Evolutionary conservation across 1,140 invertebrate genomes (phyloP).

Genomic region (Carcinoscorpius rotundicauda): DNA sequence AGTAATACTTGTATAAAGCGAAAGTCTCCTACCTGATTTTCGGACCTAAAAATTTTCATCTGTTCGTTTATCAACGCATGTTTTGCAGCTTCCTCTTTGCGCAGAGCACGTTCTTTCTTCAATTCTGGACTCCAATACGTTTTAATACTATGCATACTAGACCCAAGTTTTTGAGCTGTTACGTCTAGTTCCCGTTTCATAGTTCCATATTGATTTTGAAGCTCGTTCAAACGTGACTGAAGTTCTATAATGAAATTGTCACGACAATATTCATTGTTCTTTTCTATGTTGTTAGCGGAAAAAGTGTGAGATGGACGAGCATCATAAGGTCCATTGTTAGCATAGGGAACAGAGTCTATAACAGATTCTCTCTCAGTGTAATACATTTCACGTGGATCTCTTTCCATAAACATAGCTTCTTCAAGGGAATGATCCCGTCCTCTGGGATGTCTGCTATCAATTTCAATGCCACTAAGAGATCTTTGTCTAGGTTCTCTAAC

Average conservation of each 20-base stretch:
- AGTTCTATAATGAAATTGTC: conserved; percentile 61
- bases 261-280: conserved; percentile 2
- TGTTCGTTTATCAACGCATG: conserved; percentile 95
- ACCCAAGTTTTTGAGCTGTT: conserved; percentile 94
- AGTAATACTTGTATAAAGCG: too few species aligned
- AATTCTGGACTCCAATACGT: conserved; percentile 99
- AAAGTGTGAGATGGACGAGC: too few species aligned
- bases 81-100: conserved; percentile 96
- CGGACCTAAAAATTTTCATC: conserved; percentile 86
- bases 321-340: too few species aligned
- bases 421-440: conserved; percentile 46
- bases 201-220: conserved; percentile 90
- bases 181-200: conserved; percentile 92
- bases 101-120: conserved; percentile 89
- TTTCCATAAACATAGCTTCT: conserved; percentile 26
- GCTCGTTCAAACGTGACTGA: conserved; percentile 85
- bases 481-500: conserved; percentile 47
- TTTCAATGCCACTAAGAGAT: conserved; percentile 26
- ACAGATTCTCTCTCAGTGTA: background rate
- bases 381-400: background rate
- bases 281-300: too few species aligned
- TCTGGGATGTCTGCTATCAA: conserved; percentile 15
- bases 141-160: conserved; percentile 98
- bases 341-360: too few species aligned
- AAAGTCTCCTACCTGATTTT: conserved; percentile 72